These are phyloP conservation scores for Amphiprion clarkii DNA, from an alignment of 2,797 vertebrate genomes.

Conservation along the genomic window DNA sequence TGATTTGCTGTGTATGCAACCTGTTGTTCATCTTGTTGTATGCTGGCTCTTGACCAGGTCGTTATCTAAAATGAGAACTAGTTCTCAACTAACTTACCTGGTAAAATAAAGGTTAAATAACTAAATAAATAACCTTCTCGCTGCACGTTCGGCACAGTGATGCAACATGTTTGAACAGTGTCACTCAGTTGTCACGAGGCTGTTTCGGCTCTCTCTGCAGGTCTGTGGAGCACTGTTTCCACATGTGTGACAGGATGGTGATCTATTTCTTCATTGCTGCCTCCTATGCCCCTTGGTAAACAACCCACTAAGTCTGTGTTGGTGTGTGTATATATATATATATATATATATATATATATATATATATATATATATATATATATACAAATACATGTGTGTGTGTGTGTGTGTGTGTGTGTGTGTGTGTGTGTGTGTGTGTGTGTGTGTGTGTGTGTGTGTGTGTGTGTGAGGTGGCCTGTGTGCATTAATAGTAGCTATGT, in stretches of 20 bases:
- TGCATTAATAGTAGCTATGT: background rate
- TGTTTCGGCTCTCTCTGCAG: constrained; percentile 75
- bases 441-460: constrained; percentile 16
- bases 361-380: too few species aligned
- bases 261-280: constrained; percentile 98
- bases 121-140: background rate
- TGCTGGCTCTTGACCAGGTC: too few species aligned
- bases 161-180: constrained; percentile 25
- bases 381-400: too few species aligned
- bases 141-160: constrained; percentile 3
- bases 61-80: too few species aligned
- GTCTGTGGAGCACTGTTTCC: constrained; percentile 94
- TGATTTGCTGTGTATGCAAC: too few species aligned
- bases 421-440: constrained; percentile 29
- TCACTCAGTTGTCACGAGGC: constrained; percentile 12
- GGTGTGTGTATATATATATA: constrained; percentile 6
- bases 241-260: constrained; percentile 97
- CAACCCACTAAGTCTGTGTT: constrained; percentile 18
- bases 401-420: background rate
- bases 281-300: constrained; percentile 97
- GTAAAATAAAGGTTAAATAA: too few species aligned
- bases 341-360: too few species aligned
- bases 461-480: background rate
- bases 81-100: too few species aligned
- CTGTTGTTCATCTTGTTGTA: too few species aligned